Conservation (phyloP, 2,797 vertebrate genomes). For the Xyrichtys novacula region DNA sequence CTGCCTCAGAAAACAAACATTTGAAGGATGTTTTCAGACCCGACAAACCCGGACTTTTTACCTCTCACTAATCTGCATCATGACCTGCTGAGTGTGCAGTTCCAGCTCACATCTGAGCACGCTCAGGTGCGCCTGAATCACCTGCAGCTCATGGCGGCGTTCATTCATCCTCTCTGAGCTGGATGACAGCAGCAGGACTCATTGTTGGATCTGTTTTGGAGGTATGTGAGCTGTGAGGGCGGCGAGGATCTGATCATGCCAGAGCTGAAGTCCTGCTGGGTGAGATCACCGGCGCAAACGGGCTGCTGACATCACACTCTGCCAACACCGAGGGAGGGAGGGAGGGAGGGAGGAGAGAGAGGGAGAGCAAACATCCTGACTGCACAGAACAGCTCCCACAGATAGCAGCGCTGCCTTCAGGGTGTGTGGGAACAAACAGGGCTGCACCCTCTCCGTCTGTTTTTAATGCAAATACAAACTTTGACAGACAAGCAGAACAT, state of each 20-base stretch:
- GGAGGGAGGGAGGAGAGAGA: constrained; percentile 1
- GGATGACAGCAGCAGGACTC: constrained; percentile 23
- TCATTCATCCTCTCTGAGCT: background rate
- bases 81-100: too few species aligned
- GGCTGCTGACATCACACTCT: constrained; percentile 72
- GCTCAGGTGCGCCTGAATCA: background rate
- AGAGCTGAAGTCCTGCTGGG: constrained; percentile 42
- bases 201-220: constrained; percentile 39
- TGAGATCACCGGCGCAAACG: constrained; percentile 75
- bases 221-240: constrained; percentile 57
- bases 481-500: background rate
- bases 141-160: background rate
- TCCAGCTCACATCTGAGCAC: background rate
- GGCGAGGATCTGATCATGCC: constrained; percentile 52
- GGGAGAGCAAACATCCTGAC: constrained; percentile 58
- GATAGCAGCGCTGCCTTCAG: constrained; percentile 28
- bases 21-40: too few species aligned
- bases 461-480: background rate
- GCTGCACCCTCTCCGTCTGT: background rate
- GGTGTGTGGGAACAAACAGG: constrained; percentile 5
- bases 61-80: too few species aligned
- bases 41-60: too few species aligned
- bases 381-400: constrained; percentile 13
- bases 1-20: too few species aligned
- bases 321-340: constrained; percentile 4